Evolutionary conservation across 2,797 vertebrate genomes (phyloP).

Genomic region (Amniataba percoides): DNA sequence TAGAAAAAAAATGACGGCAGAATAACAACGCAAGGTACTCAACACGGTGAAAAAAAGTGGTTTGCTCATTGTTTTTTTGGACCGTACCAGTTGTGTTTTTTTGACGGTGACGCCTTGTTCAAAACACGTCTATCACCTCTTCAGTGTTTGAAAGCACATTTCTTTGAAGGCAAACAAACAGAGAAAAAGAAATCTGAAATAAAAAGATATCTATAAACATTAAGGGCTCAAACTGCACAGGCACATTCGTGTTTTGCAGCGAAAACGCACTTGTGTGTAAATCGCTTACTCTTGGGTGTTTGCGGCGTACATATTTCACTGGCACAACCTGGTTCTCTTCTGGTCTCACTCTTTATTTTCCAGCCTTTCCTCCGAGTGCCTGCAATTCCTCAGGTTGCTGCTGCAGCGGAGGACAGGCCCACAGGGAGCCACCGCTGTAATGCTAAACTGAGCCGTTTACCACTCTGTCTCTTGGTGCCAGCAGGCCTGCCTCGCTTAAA

Average conservation of each 20-base stretch:
- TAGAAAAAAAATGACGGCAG: conserved; percentile 62
- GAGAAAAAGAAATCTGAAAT: conserved; percentile 9
- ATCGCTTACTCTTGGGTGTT: conserved; percentile 51
- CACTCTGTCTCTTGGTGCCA: conserved; percentile 69
- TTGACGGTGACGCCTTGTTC: conserved; percentile 52
- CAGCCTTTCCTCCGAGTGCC: conserved; percentile 70
- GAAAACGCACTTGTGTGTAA: conserved; percentile 46
- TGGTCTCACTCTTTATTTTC: conserved; percentile 79
- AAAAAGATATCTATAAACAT: conserved; percentile 40
- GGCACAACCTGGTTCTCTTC: conserved; percentile 81
- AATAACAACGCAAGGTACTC: conserved; percentile 63
- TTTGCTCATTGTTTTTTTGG: conserved; percentile 59
- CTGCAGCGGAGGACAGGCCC: conserved; percentile 72
- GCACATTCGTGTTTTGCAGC: conserved; percentile 24
- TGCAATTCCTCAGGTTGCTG: conserved; percentile 82
- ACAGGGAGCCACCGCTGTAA: conserved; percentile 78
- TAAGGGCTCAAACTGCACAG: conserved; percentile 8
- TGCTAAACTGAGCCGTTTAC: conserved; percentile 78
- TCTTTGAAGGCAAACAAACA: conserved; percentile 32
- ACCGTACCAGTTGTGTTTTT: conserved; percentile 38
- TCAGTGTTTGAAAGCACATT: conserved; percentile 27
- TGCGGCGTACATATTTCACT: conserved; percentile 73
- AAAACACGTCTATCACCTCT: conserved; percentile 60
- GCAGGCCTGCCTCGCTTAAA: conserved; percentile 64
- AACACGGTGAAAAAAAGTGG: conserved; percentile 48